Conservation (phyloP, 92 coral and sea anemone genomes). For the Epizoanthus illoricatus region DNA sequence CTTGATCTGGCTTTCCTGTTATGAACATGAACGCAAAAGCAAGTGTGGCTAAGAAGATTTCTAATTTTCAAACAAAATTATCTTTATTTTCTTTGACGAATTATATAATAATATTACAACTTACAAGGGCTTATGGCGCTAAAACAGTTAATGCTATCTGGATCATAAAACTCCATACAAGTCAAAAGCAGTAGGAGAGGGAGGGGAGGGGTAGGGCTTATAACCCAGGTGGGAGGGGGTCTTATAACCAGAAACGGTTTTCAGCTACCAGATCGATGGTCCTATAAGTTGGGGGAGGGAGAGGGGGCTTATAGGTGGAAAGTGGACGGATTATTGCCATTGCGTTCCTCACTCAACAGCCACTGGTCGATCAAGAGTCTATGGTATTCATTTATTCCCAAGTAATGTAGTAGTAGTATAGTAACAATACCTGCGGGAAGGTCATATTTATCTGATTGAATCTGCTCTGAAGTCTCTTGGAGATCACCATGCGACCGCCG, state of each 20-base stretch:
- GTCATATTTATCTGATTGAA: conserved; percentile 98
- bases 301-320: too few relatives aligned
- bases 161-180: too few relatives aligned
- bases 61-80: not conserved
- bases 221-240: too few relatives aligned
- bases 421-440: conserved; percentile 80
- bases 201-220: too few relatives aligned
- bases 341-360: too few relatives aligned
- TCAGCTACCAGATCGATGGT: too few relatives aligned
- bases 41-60: not conserved
- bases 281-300: too few relatives aligned
- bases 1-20: conserved; percentile 95
- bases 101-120: not conserved
- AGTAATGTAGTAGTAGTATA: not conserved
- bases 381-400: not conserved
- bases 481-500: conserved; percentile 99
- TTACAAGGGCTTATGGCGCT: not conserved
- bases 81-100: not conserved
- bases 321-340: too few relatives aligned
- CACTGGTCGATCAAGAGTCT: too few relatives aligned
- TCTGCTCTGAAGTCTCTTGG: conserved; percentile 96
- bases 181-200: too few relatives aligned
- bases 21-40: not conserved
- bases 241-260: too few relatives aligned
- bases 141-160: too few relatives aligned